These are phyloP conservation scores for Phoeniculus purpureus DNA, from an alignment of 2,797 vertebrate genomes.

Conservation along the genomic window DNA sequence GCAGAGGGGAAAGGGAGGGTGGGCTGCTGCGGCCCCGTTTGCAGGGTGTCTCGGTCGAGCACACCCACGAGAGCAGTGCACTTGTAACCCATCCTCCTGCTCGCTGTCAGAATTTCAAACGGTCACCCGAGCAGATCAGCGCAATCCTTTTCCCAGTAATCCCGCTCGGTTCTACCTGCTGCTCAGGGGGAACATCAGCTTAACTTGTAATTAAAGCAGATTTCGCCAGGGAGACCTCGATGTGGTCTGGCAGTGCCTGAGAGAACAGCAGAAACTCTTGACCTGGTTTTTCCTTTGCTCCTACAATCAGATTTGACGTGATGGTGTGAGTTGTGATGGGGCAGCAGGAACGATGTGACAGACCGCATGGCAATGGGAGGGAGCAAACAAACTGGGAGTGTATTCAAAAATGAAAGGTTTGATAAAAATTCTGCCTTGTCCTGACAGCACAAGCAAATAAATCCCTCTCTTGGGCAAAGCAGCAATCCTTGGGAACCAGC, in stretches of 20 bases:
- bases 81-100: constrained; percentile 35
- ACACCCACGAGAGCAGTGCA: background rate
- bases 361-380: background rate
- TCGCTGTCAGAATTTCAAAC: constrained; percentile 57
- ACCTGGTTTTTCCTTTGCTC: background rate
- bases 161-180: constrained; percentile 62
- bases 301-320: constrained; percentile 11
- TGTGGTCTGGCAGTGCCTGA: constrained; percentile 10
- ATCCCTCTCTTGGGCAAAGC: background rate
- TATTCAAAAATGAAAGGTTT: background rate
- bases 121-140: constrained; percentile 67
- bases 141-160: constrained; percentile 76
- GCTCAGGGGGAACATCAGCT: constrained; percentile 65
- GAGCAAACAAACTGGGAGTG: background rate
- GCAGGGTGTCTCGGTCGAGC: background rate
- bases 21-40: background rate
- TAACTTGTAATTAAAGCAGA: constrained; percentile 72
- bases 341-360: background rate
- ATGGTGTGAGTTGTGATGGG: background rate
- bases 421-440: background rate
- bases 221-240: constrained; percentile 55
- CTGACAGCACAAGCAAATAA: background rate
- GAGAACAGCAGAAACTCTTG: constrained; percentile 50
- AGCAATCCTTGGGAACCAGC: background rate
- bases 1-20: background rate